Percentiles rank a stretch among this genome's conserved stretches.
Evolutionary conservation across 1,140 invertebrate genomes (phyloP).

Genomic region (Saccostrea cuccullata): DNA sequence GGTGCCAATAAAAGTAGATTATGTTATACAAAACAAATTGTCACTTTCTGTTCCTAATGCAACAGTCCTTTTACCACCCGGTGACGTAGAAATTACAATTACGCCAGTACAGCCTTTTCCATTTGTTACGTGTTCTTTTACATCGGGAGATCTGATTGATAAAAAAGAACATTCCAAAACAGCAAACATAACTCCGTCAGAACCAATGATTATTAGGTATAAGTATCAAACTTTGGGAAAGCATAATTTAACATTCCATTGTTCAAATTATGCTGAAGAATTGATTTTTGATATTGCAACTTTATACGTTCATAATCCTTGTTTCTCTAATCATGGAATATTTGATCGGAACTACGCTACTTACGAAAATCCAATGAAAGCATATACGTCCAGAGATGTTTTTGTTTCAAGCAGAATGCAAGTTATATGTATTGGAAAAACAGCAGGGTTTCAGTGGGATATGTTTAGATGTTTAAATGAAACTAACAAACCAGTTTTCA

Average conservation of each 20-base stretch:
- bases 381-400: slow-evolving; percentile 45
- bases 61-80: slow-evolving; percentile 39
- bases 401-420: slow-evolving; percentile 51
- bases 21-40: neutral
- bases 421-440: slow-evolving; percentile 41
- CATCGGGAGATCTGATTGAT: slow-evolving; percentile 43
- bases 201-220: slow-evolving; percentile 39
- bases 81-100: slow-evolving; percentile 10
- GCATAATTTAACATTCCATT: slow-evolving; percentile 46
- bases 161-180: neutral
- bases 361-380: slow-evolving; percentile 48
- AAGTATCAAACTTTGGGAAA: slow-evolving; percentile 49
- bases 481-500: neutral
- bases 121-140: slow-evolving; percentile 22
- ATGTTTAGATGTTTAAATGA: neutral
- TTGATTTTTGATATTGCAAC: neutral
- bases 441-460: slow-evolving; percentile 40
- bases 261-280: slow-evolving; percentile 45
- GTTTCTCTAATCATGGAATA: slow-evolving; percentile 49
- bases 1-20: neutral
- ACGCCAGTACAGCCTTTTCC: neutral
- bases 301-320: slow-evolving; percentile 42
- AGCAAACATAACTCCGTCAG: slow-evolving; percentile 43
- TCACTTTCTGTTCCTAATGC: slow-evolving; percentile 19
- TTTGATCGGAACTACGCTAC: slow-evolving; percentile 50